Evolutionary conservation across 2,113 vertebrate species (phyloP), one percentile per base, ranked within the genome.

Genomic region (Balaenoptera acutorostrata): DNA sequence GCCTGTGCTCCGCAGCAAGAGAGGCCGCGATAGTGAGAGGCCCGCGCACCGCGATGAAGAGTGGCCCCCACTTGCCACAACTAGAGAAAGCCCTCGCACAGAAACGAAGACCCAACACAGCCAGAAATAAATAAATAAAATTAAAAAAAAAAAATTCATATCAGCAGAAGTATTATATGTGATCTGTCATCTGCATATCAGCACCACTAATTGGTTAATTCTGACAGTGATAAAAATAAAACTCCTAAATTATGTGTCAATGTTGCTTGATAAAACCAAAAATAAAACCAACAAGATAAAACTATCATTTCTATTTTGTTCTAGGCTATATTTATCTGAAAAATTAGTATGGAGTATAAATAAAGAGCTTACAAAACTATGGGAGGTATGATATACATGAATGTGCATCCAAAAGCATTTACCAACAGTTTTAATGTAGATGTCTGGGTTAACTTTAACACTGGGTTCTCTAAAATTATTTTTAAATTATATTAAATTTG

Each of bases 151-250:
- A 36, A 36, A 87, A 93, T 15, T 78, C n/a, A 25, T n/a, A 85
- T 71, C 68, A 80, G 55, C 1, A 0, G 75, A 85, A 57, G 55
- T 96, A 94, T 95, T 96, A 52, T 89, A 77, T 93, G 95, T 89
- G 82, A 78, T 41, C 92, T 11, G 0, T 80, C 0, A 5, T 59
- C 84, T 85, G 55, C 6, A 20, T 49, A 94, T 59, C 31, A 89
- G 13, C n/a, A 27, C 59, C 15, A 52, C 0, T 21, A 29, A 29
- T 44, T 64, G 44, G 55, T 84, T 83, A 96, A 64, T 29, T 97
- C 55, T 96, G 61, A 69, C 10, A 98, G 15, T 95, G 84, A 90
- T 46, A 87, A 86, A 95, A 95, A 69, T 61, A 46, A 90, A 94
- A 72, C 21, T 68, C 33, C 44, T 39, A 95, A 93, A 2, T 93